Evolutionary conservation across 1,140 invertebrate genomes (phyloP).

Genomic region (Hyphantria cunea): DNA sequence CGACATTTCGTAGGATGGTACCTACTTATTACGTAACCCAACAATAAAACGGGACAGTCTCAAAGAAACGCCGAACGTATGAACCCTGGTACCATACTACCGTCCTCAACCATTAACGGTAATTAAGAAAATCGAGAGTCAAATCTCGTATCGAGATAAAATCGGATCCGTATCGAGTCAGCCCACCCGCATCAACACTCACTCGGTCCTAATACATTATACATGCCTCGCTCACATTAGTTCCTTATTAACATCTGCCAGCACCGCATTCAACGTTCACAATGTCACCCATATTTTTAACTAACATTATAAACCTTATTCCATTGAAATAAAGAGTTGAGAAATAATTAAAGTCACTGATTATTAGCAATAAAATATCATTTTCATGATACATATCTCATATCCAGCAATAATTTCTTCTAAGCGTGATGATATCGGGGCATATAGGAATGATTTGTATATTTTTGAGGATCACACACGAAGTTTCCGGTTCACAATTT

Average conservation of each 20-base stretch:
- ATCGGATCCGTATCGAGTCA: slow-evolving; percentile 61
- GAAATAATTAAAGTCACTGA: slow-evolving; percentile 23
- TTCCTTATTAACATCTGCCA: slow-evolving; percentile 35
- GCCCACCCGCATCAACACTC: slow-evolving; percentile 63
- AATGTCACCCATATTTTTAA: slow-evolving; percentile 15
- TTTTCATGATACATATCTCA: slow-evolving; percentile 59
- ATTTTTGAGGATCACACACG: slow-evolving; percentile 56
- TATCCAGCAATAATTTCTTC: slow-evolving; percentile 36
- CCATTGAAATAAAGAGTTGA: slow-evolving; percentile 21
- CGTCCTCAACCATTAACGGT: slow-evolving; percentile 63
- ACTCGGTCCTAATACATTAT: slow-evolving; percentile 71
- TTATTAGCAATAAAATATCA: slow-evolving; percentile 51
- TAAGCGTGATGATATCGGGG: slow-evolving; percentile 59
- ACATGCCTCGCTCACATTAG: slow-evolving; percentile 65
- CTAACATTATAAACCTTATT: slow-evolving; percentile 34
- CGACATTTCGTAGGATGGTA: no score
- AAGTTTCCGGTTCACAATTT: slow-evolving; percentile 48
- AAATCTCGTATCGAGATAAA: slow-evolving; percentile 70
- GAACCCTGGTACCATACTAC: slow-evolving; percentile 38
- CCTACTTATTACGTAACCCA: no score
- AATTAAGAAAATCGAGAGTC: slow-evolving; percentile 71
- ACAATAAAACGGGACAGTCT: slow-evolving; percentile 1
- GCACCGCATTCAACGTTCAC: slow-evolving; percentile 22
- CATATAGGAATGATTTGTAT: slow-evolving; percentile 44
- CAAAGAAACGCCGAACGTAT: slow-evolving; percentile 9